These are phyloP conservation scores for Sebastes miniatus DNA, from an alignment of 2,797 vertebrate species.

Conservation along the genomic window DNA sequence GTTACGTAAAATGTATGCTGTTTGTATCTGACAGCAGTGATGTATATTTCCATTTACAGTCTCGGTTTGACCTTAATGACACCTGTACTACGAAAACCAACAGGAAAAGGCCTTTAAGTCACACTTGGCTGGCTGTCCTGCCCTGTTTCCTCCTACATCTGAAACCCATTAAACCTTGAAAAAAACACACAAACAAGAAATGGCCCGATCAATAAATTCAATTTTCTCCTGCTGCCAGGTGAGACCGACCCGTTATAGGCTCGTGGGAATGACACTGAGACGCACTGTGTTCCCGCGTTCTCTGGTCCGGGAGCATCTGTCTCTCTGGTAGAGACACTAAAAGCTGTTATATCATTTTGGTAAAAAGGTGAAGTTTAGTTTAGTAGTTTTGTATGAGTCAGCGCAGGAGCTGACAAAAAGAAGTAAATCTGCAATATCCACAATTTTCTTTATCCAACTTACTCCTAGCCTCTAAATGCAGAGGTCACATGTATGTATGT, in stretches of 20 bases:
- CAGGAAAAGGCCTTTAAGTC: conserved; percentile 8
- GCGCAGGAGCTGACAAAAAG: neutral
- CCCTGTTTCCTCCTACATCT: conserved; percentile 47
- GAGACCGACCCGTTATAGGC: conserved; percentile 24
- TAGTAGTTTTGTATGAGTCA: neutral
- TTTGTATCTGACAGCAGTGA: conserved; percentile 10
- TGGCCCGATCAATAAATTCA: conserved; percentile 63
- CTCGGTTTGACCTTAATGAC: conserved; percentile 42
- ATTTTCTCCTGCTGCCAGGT: conserved; percentile 61
- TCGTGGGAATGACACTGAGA: conserved; percentile 30
- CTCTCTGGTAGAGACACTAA: conserved; percentile 3
- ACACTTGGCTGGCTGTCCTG: conserved; percentile 36
- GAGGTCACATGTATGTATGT: too few relatives aligned
- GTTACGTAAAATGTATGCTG: neutral
- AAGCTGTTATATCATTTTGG: neutral
- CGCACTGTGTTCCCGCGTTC: neutral
- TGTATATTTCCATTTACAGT: conserved; percentile 43
- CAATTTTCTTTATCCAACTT: neutral
- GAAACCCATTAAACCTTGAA: conserved; percentile 37
- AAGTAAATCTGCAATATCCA: neutral
- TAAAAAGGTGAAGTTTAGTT: neutral
- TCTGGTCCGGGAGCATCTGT: conserved; percentile 7
- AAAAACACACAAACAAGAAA: conserved; percentile 47
- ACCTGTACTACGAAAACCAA: neutral
- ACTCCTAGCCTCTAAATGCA: too few relatives aligned